Base-by-base conservation (phyloP, 2,888 invertebrate genomes). In the Alloscopus bannaensis region DNA sequence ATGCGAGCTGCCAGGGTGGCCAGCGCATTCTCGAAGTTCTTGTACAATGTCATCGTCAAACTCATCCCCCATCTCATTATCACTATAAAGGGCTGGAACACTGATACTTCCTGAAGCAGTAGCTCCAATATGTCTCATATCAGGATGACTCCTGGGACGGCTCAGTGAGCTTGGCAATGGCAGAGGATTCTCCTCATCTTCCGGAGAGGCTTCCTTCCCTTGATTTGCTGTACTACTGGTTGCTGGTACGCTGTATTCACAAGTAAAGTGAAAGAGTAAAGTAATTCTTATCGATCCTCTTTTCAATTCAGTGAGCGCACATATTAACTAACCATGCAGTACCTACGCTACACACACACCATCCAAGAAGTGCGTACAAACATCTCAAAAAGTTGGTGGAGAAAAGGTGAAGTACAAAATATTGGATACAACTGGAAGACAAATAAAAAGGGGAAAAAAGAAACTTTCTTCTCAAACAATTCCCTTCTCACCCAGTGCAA, bases 11-110 rank as follows among this genome's bases (percentile, higher is more conserved):
- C 80, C 73, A 42, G 70, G 62, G 50, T 71, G 71, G 26, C 76
- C 82, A 60, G 50, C 64, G 26, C 81, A 83, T 60, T 83, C 81
- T 60, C 83, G 65, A 42, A 83, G 78, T 68, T 83, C 83, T 60
- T 83, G 83, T 6, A 83, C 83, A 52, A 83, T 81, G 80, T 83
- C 83, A 64, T 83, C 83, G 36, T 83, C 83, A 76, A 75, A 80
- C 64, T 80, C 80, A 55, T 83, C 81, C 66, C 80, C 81, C 28
- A 77, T 60, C 45, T 81, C 81, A 59, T 81, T 81, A 68, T 83
- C 83, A 70, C 73, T 80, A 69, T 83, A 83, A 50, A 81, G 77
- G 42, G 81, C 81, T 62, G 81, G 83, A 71, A 81, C 80, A 70
- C 80, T 81, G 45, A 78, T 80, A 64, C 81, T 81, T 73, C 78